A percentile compares a stretch with the other conserved stretches of the same genome.
Conservation (phyloP, 2,797 vertebrate species). For the Macropodus opercularis region DNA sequence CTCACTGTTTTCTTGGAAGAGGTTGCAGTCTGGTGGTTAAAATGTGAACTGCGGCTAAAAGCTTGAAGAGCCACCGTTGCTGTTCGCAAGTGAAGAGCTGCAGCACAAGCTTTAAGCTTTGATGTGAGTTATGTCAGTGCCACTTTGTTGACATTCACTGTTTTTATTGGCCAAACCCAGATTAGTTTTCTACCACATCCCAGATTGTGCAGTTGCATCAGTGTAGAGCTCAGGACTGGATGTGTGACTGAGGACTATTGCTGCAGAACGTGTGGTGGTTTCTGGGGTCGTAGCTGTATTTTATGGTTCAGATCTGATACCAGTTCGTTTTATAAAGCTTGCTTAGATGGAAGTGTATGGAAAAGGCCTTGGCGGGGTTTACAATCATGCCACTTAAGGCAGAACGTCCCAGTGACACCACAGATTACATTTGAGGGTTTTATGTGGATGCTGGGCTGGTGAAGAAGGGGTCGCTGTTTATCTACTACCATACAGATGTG, state of each 20-base stretch:
- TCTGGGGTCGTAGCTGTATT: conserved; percentile 24
- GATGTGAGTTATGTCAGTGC: conserved; percentile 21
- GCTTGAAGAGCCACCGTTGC: conserved; percentile 34
- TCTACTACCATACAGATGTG: conserved; percentile 3
- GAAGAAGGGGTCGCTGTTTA: conserved; percentile 19
- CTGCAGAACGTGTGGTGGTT: conserved; percentile 8
- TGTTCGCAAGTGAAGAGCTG: conserved; percentile 33
- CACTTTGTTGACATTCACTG: conserved; percentile 18
- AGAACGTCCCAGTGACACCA: conserved; percentile 30
- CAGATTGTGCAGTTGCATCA: conserved; percentile 4
- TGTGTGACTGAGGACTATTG: conserved; percentile 19
- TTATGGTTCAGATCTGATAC: conserved; percentile 38
- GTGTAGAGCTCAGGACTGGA: conserved; percentile 27
- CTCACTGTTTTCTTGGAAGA: conserved; percentile 42
- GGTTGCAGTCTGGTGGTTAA: conserved; percentile 55
- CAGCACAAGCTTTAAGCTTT: conserved; percentile 35
- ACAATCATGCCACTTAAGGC: conserved; percentile 20
- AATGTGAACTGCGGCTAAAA: conserved; percentile 44
- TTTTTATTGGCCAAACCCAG: conserved; percentile 7
- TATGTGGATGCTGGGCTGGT: conserved; percentile 16
- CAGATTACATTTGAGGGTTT: conserved; percentile 25
- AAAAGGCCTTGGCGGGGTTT: conserved; percentile 41
- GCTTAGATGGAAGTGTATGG: conserved; percentile 16
- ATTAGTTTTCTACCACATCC: neutral
- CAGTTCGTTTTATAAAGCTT: conserved; percentile 29